Conservation (phyloP, 92 coral and sea anemone genomes). For the Phenganax subtilis region DNA sequence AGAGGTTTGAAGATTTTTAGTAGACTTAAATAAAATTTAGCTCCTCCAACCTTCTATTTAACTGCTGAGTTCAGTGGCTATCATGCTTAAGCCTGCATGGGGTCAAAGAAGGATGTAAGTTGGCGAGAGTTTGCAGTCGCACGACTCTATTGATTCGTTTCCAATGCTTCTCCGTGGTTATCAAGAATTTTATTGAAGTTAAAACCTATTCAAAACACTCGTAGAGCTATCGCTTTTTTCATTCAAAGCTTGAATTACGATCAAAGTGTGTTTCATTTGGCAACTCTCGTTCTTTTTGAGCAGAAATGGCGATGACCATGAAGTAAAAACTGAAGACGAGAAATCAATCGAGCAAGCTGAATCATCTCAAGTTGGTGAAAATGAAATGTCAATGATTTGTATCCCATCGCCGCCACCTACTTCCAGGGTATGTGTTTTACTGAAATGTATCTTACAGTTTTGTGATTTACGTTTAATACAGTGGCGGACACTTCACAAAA, state of each 20-base stretch:
- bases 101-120: too few relatives aligned
- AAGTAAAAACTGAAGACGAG: background rate
- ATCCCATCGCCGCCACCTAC: conserved; percentile 32
- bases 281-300: background rate
- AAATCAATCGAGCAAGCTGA: background rate
- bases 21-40: too few relatives aligned
- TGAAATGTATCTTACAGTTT: background rate
- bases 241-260: too few relatives aligned
- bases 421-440: conserved; percentile 16
- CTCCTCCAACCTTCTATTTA: too few relatives aligned
- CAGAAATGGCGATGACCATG: background rate
- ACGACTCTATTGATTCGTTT: background rate
- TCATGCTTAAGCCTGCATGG: too few relatives aligned
- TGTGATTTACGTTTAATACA: background rate
- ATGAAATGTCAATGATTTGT: background rate
- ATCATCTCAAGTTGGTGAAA: conserved; percentile 5
- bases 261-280: too few relatives aligned
- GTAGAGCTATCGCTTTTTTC: too few relatives aligned
- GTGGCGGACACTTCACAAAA: background rate
- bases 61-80: too few relatives aligned
- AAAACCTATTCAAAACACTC: too few relatives aligned
- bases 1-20: background rate
- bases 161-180: background rate
- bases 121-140: background rate
- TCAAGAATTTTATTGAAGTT: too few relatives aligned